phyloP scores from a whole-genome alignment of 2,113 vertebrate species.

The Hucho hucho region DNA sequence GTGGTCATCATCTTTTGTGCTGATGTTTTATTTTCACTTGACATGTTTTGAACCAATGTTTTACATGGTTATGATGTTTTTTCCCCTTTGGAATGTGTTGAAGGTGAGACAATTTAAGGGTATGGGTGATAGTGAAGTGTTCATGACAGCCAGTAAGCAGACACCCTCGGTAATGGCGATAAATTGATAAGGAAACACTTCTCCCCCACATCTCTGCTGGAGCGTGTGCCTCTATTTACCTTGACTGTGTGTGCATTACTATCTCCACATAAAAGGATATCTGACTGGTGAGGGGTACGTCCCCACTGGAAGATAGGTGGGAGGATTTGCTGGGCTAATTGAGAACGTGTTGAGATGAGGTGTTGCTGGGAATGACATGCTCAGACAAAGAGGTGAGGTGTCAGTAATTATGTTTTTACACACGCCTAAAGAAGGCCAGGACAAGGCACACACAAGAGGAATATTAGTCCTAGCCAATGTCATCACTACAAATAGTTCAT shows the following conservation, averaged over 20 bases:
- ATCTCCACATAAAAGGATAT: background rate
- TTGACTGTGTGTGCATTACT: background rate
- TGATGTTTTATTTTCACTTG: background rate
- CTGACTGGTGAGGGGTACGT: background rate
- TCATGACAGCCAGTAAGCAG: constrained; percentile 36
- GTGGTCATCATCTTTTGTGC: background rate
- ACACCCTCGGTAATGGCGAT: constrained; percentile 31
- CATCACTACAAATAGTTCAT: background rate
- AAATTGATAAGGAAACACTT: constrained; percentile 12
- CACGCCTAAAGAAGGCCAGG: background rate
- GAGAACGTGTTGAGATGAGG: constrained; percentile 22
- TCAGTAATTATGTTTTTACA: background rate
- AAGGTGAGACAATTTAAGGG: constrained; percentile 23
- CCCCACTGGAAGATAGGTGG: constrained; percentile 22
- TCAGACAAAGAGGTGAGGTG: background rate
- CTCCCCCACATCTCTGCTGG: constrained; percentile 4
- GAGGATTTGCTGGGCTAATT: constrained; percentile 19
- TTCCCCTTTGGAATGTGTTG: background rate
- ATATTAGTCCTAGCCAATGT: background rate
- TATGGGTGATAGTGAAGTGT: constrained; percentile 33
- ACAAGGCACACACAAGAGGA: background rate
- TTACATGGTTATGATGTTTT: background rate
- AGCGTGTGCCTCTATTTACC: background rate
- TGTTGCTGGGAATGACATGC: constrained; percentile 16
- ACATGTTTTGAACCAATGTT: background rate